phyloP scores from a whole-genome alignment of 2,888 invertebrate genomes.

The Philereme vetulata region DNA sequence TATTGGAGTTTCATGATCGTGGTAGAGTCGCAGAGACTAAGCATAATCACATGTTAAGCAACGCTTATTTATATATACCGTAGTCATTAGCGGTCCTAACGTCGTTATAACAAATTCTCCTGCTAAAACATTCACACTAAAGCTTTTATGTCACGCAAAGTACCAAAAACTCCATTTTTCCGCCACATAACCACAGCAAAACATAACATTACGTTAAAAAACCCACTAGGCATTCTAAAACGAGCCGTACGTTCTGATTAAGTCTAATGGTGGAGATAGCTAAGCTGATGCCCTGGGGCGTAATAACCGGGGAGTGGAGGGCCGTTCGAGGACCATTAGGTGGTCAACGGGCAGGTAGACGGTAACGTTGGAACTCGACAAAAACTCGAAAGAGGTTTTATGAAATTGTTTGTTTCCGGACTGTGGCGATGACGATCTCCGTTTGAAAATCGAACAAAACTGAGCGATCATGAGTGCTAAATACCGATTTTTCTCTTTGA shows the following conservation, averaged over 20 bases:
- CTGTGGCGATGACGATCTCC: no score
- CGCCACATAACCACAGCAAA: constrained; percentile 23
- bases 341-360: constrained; percentile 53
- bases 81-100: no score
- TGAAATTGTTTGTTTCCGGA: constrained; percentile 6
- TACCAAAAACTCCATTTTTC: constrained; percentile 20
- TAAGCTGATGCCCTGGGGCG: constrained; percentile 37
- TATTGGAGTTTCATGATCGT: no score
- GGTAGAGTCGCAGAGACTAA: no score
- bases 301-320: constrained; percentile 45
- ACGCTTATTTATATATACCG: no score
- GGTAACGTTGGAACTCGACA: constrained; percentile 26
- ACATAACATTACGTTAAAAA: constrained; percentile 45
- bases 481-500: no score
- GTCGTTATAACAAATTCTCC: not conserved
- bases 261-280: constrained; percentile 56
- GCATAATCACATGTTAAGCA: no score
- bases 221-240: constrained; percentile 43
- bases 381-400: not conserved
- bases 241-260: constrained; percentile 62
- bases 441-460: no score
- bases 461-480: not conserved
- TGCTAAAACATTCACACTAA: constrained; percentile 6
- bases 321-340: constrained; percentile 48
- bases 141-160: constrained; percentile 21